Conservation (phyloP, 2,888 invertebrate genomes). For the Tetragonula carbonaria region DNA sequence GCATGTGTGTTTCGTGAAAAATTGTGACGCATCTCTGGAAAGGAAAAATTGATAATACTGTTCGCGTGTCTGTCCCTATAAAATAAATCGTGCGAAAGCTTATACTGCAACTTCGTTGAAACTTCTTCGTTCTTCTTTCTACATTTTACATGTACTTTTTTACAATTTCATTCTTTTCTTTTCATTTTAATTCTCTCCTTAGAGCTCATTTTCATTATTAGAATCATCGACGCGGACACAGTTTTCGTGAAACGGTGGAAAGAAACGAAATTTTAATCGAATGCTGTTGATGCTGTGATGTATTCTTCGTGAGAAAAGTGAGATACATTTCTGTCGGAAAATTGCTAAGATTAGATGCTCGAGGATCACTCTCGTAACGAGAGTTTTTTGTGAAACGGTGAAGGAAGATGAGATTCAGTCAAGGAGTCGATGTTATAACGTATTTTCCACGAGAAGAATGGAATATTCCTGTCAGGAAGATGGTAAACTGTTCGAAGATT, state of each 20-base stretch:
- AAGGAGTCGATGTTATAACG: neutral
- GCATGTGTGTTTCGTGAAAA: too few relatives aligned
- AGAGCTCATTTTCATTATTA: too few relatives aligned
- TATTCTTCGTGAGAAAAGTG: neutral
- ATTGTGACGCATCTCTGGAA: neutral
- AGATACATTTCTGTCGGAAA: conserved; percentile 3
- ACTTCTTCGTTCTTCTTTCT: too few relatives aligned
- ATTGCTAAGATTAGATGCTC: neutral
- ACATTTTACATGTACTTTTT: too few relatives aligned
- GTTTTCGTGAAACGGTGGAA: neutral
- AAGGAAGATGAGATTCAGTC: neutral
- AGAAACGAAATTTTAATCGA: neutral
- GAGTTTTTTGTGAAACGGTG: neutral
- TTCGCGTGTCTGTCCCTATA: too few relatives aligned
- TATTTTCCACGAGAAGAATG: neutral
- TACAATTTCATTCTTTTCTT: too few relatives aligned
- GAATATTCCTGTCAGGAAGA: conserved; percentile 1
- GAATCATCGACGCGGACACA: too few relatives aligned
- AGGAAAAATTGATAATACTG: too few relatives aligned
- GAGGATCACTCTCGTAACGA: neutral
- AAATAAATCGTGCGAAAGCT: too few relatives aligned
- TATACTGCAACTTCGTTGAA: too few relatives aligned
- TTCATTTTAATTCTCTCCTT: too few relatives aligned
- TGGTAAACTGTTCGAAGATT: conserved; percentile 1
- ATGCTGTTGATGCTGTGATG: neutral